phyloP scores from a whole-genome alignment of 2,797 vertebrate species.

The Hippoglossus hippoglossus region DNA sequence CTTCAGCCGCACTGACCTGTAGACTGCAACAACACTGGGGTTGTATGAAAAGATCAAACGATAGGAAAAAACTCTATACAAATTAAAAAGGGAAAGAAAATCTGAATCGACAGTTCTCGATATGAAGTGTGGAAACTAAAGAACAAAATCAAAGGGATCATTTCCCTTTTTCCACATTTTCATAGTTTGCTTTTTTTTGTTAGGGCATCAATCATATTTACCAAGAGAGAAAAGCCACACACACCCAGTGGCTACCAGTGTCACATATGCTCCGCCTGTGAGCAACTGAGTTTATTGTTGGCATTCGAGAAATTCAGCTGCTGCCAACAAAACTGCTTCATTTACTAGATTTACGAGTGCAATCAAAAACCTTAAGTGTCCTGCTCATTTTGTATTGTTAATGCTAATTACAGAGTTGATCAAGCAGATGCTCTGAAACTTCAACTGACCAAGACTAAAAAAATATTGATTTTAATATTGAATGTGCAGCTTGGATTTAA shows the following conservation, averaged over 20 bases:
- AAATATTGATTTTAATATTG: too few species aligned
- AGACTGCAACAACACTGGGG: background rate
- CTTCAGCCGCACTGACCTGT: background rate
- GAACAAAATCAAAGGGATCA: too few species aligned
- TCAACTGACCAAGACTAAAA: too few species aligned
- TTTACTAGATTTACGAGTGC: slow-evolving; percentile 13
- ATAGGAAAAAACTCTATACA: background rate
- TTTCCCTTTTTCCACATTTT: background rate
- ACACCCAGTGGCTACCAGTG: slow-evolving; percentile 24
- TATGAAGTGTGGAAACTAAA: too few species aligned
- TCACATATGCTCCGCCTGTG: slow-evolving; percentile 38
- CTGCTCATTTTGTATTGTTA: background rate
- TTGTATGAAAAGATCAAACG: background rate
- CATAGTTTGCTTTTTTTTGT: background rate
- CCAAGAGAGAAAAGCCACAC: background rate
- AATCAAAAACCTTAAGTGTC: background rate
- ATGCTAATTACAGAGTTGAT: slow-evolving; percentile 23
- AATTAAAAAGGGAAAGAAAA: background rate
- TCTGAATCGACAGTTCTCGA: too few species aligned
- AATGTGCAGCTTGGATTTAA: too few species aligned
- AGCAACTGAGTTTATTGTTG: slow-evolving; percentile 44
- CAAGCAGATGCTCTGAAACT: background rate
- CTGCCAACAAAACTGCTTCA: background rate
- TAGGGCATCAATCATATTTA: slow-evolving; percentile 1
- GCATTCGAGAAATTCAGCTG: slow-evolving; percentile 36